A percentile compares a stretch with the other conserved stretches of the same genome.
phyloP scores from a whole-genome alignment of 2,797 vertebrate species.

The Xenopus petersii region DNA sequence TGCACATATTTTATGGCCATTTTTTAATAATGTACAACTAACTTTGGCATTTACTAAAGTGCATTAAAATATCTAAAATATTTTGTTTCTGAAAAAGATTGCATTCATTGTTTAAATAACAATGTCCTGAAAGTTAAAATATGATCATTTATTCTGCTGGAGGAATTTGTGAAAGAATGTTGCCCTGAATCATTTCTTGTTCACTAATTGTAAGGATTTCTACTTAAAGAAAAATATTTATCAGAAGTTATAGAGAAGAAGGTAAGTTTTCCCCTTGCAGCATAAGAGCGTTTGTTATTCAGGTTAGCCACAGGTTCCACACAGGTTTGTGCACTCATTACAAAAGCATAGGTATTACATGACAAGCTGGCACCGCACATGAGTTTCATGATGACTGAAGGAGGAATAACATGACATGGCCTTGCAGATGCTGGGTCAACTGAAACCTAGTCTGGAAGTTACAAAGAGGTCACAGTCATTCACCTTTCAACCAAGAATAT shows the following conservation, averaged over 20 bases:
- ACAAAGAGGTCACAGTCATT: constrained; percentile 49
- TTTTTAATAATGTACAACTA: too few relatives aligned
- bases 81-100: too few relatives aligned
- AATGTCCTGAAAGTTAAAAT: too few relatives aligned
- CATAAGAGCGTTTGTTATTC: constrained; percentile 22
- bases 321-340: constrained; percentile 29
- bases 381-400: constrained; percentile 50
- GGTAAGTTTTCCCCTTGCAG: neutral
- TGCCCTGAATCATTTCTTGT: too few relatives aligned
- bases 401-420: constrained; percentile 47
- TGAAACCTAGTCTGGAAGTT: constrained; percentile 43
- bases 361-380: constrained; percentile 44
- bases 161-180: too few relatives aligned
- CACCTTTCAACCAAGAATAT: constrained; percentile 49
- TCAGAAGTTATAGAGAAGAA: neutral
- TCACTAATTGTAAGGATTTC: too few relatives aligned
- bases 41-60: too few relatives aligned
- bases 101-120: too few relatives aligned
- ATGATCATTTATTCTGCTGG: too few relatives aligned
- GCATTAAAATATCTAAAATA: too few relatives aligned
- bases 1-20: too few relatives aligned
- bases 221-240: too few relatives aligned
- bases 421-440: constrained; percentile 43
- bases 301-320: constrained; percentile 10
- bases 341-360: constrained; percentile 47